These are phyloP conservation scores for Pangasius krempfi DNA, from an alignment of 2,797 vertebrate genomes.

Conservation along the genomic window DNA sequence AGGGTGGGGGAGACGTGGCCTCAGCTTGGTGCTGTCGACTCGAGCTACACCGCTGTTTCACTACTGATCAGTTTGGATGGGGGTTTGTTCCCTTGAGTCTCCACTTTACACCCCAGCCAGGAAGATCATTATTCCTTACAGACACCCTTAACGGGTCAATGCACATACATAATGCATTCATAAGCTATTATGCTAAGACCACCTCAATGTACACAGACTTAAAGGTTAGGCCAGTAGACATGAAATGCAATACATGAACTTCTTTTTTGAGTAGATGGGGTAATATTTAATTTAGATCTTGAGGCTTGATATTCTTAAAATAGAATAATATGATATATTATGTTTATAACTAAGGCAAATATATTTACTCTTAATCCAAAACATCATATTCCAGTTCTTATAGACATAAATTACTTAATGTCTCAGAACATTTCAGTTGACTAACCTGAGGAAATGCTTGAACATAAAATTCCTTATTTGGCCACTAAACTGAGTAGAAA, in stretches of 20 bases:
- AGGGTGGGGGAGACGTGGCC: slow-evolving; percentile 14
- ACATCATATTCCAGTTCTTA: not conserved
- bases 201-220: slow-evolving; percentile 38
- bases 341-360: not conserved
- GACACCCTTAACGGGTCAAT: slow-evolving; percentile 64
- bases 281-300: not conserved
- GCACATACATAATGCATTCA: slow-evolving; percentile 57
- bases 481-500: not conserved
- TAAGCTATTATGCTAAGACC: slow-evolving; percentile 50
- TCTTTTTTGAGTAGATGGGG: not conserved
- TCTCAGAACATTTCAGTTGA: not conserved
- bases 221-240: slow-evolving; percentile 2
- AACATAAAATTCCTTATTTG: not conserved
- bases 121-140: slow-evolving; percentile 69
- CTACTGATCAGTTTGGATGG: slow-evolving; percentile 34
- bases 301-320: not conserved
- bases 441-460: not conserved
- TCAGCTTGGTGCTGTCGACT: slow-evolving; percentile 29
- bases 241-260: not conserved
- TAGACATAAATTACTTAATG: not conserved
- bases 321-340: not conserved
- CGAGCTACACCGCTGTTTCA: slow-evolving; percentile 14
- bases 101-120: slow-evolving; percentile 53
- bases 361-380: not conserved
- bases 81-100: slow-evolving; percentile 41